Base-by-base conservation (phyloP, 1,140 invertebrate genomes). In the Pentalonia nigronervosa region DNA sequence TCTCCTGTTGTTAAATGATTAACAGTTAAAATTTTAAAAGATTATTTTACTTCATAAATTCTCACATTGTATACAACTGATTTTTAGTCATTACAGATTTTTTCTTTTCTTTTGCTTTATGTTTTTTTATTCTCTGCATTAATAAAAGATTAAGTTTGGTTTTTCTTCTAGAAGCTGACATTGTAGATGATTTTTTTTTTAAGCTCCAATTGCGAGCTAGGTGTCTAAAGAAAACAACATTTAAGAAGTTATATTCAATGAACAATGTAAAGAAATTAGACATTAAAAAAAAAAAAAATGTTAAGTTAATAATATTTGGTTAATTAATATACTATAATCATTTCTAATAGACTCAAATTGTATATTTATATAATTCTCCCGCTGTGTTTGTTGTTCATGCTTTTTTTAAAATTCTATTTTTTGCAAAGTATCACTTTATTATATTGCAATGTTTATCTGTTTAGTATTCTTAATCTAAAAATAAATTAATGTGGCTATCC, bases 21-120 rank as follows among this genome's bases (percentile, higher is more conserved):
- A n/a, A 67, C 7, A 90, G 7, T 41, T 60, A 41, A 45, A 0
- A n/a, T 90, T 76, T 76, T 36, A 67, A 30, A 45, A 67, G 8
- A 6, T 7, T n/a, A 7, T 47, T 67, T 90, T 4, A 90, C 14
- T 20, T 60, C n/a, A 20, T 90, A n/a, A 47, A 83, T 84, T 86
- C 81, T 84, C 53, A 93, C 91, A 86, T 56, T 45, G 84, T 81
- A 93, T 84, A 92, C 20, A 92, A 50, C 21, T 84, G 45, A 86
- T 93, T 84, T 45, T 36, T 67, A 36, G 91, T n/a, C 8, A 34
- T 41, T 93, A 86, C 48, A 30, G 21, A 8, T 56, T 86, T 93
- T 84, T 93, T 93, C 23, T 81, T 93, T 93, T 93, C 91, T 53
- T 56, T 86, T 86, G 36, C 36, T 41, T 86, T 93, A 92, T 56